Evolutionary conservation across 2,797 vertebrate species (phyloP), one percentile per base, ranked within the genome.

Genomic region (Harpagifer antarcticus): DNA sequence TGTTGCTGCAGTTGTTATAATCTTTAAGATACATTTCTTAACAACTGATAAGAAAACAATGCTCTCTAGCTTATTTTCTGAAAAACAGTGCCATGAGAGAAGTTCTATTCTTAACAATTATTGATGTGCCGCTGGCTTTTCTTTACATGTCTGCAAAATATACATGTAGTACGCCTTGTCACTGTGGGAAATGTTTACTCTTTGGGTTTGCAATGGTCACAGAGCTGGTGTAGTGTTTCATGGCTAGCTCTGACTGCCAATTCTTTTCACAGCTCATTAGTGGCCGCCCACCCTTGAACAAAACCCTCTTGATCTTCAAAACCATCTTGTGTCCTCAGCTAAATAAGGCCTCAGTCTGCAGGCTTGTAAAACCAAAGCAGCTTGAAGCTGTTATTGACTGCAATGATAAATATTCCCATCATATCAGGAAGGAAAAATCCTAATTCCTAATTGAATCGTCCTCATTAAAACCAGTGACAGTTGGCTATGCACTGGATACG

Each of bases 151-250:
- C 16, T 44, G 43, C 65, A 42, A 85, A 76, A 82, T 70, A 59
- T 53, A 23, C 23, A 23, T 23, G 23, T 3, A 65, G 53, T 49
- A 27, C 45, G 58, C 72, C 44, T 23, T 48, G 60, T 72, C 62
- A 61, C 74, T 57, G 23, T 47, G 78, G 70, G 72, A 71, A 68
- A 69, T 23, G 53, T 85, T 84, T 81, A 79, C 70, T 82, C 54
- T n/a, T 53, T 27, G 23, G 61, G 69, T 72, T 15, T 65, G 69
- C 20, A 66, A 37, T 19, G 65, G 67, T 79, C 72, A 68, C 72
- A 72, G 74, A 72, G 56, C 65, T 55, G 83, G 79, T 92, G 79
- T 89, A 62, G 72, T 64, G 81, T 92, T 92, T 88, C 84, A 86
- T 27, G 48, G 75, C 6, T 31, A 74, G 27, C 56, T 53, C 55